These are phyloP conservation scores for Malacoraja senta DNA, from an alignment of 2,797 vertebrate genomes.

Conservation along the genomic window DNA sequence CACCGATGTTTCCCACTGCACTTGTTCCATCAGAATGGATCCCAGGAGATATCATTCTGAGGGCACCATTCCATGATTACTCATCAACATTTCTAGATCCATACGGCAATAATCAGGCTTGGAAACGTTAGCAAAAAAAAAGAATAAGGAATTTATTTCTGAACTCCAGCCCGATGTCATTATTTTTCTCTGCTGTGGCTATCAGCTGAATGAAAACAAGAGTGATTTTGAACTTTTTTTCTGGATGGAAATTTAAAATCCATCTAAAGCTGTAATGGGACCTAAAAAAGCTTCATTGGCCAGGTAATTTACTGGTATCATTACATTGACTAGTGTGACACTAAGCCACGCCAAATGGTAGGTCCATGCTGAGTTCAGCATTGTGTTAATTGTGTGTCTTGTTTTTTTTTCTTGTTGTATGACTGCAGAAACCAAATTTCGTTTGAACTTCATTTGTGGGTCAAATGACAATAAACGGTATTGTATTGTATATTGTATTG, in stretches of 20 bases:
- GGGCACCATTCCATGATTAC: slow-evolving; percentile 4
- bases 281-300: background rate
- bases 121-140: slow-evolving; percentile 5
- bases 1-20: background rate
- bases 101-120: slow-evolving; percentile 23
- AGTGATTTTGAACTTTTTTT: background rate
- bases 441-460: too few relatives aligned
- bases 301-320: background rate
- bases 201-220: slow-evolving; percentile 25
- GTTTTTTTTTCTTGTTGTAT: too few relatives aligned
- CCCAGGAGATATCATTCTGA: background rate
- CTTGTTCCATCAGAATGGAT: slow-evolving; percentile 3
- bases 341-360: background rate
- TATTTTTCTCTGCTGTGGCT: slow-evolving; percentile 1
- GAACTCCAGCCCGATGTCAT: background rate
- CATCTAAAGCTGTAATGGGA: background rate
- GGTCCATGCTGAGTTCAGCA: background rate
- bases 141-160: background rate
- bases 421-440: too few relatives aligned
- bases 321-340: background rate
- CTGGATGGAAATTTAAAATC: background rate
- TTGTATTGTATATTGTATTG: too few relatives aligned
- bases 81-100: slow-evolving; percentile 21
- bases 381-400: too few relatives aligned
- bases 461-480: too few relatives aligned